phyloP scores from a whole-genome alignment of 1,140 invertebrate species.

The Acromyrmex heyeri region DNA sequence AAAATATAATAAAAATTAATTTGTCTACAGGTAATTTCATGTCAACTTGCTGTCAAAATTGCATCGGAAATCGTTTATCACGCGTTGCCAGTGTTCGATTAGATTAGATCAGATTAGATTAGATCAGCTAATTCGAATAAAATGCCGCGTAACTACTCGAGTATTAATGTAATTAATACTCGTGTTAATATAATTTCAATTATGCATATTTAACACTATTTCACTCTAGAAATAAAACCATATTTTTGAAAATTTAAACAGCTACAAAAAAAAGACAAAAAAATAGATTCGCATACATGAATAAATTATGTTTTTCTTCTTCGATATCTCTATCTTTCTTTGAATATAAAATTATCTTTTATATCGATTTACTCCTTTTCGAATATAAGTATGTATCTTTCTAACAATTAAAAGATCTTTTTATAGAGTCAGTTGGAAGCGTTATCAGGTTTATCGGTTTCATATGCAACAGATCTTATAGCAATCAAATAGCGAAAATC shows the following conservation, averaged over 20 bases:
- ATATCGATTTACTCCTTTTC: neutral
- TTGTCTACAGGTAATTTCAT: neutral
- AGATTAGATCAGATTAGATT: conserved; percentile 24
- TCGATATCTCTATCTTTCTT: neutral
- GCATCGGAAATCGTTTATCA: conserved; percentile 18
- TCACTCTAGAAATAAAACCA: neutral
- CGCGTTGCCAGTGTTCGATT: neutral
- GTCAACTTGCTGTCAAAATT: neutral
- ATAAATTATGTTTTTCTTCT: neutral
- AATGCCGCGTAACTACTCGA: neutral
- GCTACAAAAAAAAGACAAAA: neutral
- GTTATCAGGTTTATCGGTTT: neutral
- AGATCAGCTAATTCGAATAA: conserved; percentile 6
- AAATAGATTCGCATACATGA: neutral
- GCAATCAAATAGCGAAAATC: neutral
- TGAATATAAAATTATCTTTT: neutral
- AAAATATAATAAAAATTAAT: neutral
- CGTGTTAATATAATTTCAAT: conserved; percentile 6
- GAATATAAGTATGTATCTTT: neutral
- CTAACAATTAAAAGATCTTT: neutral
- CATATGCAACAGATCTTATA: conserved; percentile 13
- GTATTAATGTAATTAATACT: neutral
- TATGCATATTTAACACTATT: neutral
- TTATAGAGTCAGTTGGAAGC: neutral
- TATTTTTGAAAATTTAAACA: neutral